Conservation (phyloP, 2,797 vertebrate genomes). For the Leontopithecus rosalia region DNA sequence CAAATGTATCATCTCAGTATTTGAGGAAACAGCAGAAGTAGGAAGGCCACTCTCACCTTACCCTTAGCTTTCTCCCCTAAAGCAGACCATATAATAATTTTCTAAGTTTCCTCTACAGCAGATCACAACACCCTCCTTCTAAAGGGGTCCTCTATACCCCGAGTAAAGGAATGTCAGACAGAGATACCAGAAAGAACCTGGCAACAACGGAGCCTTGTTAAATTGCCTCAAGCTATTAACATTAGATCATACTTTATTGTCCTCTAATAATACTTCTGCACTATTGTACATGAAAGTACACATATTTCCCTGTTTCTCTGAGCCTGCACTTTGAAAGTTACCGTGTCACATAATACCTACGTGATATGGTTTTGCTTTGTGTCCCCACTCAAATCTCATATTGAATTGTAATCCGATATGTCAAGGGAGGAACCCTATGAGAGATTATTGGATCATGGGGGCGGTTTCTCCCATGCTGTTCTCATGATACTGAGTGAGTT, state of each 20-base stretch:
- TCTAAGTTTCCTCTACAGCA: not conserved
- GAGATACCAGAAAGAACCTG: not conserved
- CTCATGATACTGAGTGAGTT: not conserved
- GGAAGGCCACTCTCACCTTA: not conserved
- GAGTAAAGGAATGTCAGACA: not conserved
- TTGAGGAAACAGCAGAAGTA: not conserved
- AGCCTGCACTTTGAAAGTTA: not conserved
- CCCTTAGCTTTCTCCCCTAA: not conserved
- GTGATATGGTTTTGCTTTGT: not conserved
- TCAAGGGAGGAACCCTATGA: not conserved
- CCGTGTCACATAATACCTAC: not conserved
- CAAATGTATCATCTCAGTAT: not conserved
- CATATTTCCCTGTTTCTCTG: not conserved
- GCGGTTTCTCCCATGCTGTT: not conserved
- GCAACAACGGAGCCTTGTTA: not conserved
- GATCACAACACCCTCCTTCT: not conserved
- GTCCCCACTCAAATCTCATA: not conserved
- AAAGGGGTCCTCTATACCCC: accelerated
- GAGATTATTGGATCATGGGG: not conserved
- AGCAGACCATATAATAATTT: not conserved
- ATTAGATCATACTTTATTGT: not conserved
- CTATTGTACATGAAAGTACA: not conserved
- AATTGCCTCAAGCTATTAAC: not conserved
- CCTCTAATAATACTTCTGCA: not conserved
- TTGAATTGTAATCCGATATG: not conserved